Evolutionary conservation across 1,140 invertebrate species (phyloP), one percentile per base, ranked within the genome.

Genomic region (Leguminivora glycinivorella): DNA sequence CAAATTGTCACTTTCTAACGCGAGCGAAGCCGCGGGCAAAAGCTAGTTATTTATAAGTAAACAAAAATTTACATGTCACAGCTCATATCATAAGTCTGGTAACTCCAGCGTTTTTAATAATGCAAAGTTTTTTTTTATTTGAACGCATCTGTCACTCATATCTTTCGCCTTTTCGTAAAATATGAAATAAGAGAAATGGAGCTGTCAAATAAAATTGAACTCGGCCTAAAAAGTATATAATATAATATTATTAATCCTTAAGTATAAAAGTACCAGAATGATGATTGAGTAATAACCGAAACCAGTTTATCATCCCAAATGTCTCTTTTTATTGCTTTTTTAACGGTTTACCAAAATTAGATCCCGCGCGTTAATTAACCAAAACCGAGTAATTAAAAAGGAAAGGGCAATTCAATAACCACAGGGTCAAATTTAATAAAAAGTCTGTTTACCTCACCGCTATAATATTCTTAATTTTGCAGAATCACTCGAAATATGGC

Each of bases 371-470:
- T 63, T 63, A 63, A 63, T 63, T 63, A 17, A 63, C 12, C 25
- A 24, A 63, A 63, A 14, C 25, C 4, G 5, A 19, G 26, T 63
- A 63, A 63, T 29, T 63, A 63, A 29, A 26, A 26, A 0, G 12
- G 31, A 63, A 31, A 63, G 58, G 4, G 25, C 58, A 63, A 63
- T 63, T 63, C 58, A 63, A 63, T 63, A 29, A 63, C 58, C 58
- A 63, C 58, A 6, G 58, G 58, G 58, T 31, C 58, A 12, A 63
- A 63, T 63, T 63, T 63, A 63, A 63, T 63, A 63, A 63, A 63
- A 63, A 29, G 26, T 5, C 14, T 29, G 26, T 63, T 63, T 63
- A 63, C 58, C 26, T 17, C 56, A 10, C 56, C 56, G 31, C 22
- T 25, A 19, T 56, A 56, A 56, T 29, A 25, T 29, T 26, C 14